Base-by-base conservation (phyloP, 2,113 vertebrate species). In the Heterocephalus glaber region DNA sequence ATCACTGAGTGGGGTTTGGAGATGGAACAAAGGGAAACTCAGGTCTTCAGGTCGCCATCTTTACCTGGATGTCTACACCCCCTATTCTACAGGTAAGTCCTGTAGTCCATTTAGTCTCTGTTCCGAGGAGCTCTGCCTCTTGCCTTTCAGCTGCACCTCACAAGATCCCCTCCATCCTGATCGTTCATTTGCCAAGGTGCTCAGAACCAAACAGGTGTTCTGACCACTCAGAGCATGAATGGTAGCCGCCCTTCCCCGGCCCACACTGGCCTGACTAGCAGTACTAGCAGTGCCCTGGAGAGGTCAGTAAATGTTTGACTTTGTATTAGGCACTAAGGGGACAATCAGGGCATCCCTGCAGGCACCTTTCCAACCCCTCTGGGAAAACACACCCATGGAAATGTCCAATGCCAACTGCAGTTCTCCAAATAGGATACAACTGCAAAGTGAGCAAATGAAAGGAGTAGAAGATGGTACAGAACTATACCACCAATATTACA, bases 391-490 rank as follows among this genome's bases (percentile, higher is more conserved):
- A 44, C 22, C 20, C 49, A 14, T 13, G 38, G 14, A 58, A 86
- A 81, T 63, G 60, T 58, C 24, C 63, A 86, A 72, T 41, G 74
- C 35, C 87, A 74, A 22, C 4, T 65, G 76, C 56, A 63, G 30
- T 80, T 72, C 38, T 72, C 24, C 38, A 38, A 35, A n/a, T 44
- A n/a, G 52, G 60, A 77, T 26, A 61, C 7, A 54, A 77, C 0
- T 54, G 52, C 30, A 94, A 91, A 87, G 41, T 44, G 30, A 49
- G n/a, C 30, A 56, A 74, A 68, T 7, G 58, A 68, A 94, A 91
- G 60, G 30, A 68, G 41, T 0, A 38, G 38, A 76, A 77, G 76
- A 47, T 44, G 58, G 38, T 60, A 52, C 28, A 54, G n/a, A 88
- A 19, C 41, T 70, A 6, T 13, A 3, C 52, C 81, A 80, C 47